These are phyloP conservation scores for Blera fallax DNA, from an alignment of 2,888 invertebrate genomes.

Conservation along the genomic window DNA sequence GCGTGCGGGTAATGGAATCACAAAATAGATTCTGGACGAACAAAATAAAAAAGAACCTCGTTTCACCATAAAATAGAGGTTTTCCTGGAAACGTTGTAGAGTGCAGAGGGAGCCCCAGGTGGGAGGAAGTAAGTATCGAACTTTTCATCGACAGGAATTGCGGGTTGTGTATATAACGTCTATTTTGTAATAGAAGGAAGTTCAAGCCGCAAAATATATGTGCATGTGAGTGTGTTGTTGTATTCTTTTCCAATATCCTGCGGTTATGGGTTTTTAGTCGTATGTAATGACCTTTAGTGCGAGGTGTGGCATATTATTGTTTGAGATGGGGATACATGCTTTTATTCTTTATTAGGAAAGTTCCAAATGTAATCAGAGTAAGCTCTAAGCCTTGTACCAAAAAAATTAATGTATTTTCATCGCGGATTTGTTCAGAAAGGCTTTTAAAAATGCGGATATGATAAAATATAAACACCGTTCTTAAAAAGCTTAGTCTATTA, in stretches of 20 bases:
- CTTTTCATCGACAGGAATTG: background rate
- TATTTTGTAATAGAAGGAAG: background rate
- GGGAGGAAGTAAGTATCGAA: background rate
- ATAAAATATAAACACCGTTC: no score
- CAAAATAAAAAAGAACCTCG: background rate
- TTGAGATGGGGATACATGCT: no score
- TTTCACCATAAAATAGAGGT: background rate
- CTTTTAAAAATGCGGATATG: no score
- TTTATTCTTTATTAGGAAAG: no score
- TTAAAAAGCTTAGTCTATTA: no score
- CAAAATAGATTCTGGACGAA: background rate
- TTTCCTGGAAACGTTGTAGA: slow-evolving; percentile 7
- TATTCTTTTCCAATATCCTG: slow-evolving; percentile 12
- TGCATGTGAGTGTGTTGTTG: background rate
- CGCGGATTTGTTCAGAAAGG: no score
- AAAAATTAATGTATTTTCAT: no score
- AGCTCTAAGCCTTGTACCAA: no score
- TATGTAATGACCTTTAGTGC: no score
- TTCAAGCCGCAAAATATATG: background rate
- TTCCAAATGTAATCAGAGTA: no score
- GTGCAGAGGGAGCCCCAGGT: background rate
- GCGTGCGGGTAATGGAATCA: slow-evolving; percentile 15
- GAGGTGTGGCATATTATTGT: no score
- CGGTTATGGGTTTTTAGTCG: background rate
- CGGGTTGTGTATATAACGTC: background rate